These are phyloP conservation scores for Neoscelio sp. DNA, from an alignment of 2,888 invertebrate species.

Conservation along the genomic window DNA sequence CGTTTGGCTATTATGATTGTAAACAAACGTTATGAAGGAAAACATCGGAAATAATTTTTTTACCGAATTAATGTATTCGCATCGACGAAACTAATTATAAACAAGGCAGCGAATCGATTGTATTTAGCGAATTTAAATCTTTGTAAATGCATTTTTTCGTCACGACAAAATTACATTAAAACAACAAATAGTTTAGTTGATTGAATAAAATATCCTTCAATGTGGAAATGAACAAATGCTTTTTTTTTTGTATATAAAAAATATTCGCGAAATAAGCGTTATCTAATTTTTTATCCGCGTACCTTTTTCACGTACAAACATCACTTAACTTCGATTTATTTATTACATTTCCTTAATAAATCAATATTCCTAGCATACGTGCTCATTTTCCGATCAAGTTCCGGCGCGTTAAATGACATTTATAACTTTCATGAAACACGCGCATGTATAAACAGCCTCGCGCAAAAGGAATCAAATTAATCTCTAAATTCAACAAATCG, in stretches of 20 bases:
- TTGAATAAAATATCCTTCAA: constrained; percentile 11
- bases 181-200: constrained; percentile 2
- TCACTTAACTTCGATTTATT: constrained; percentile 34
- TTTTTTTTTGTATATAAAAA: constrained; percentile 4
- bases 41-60: too few relatives aligned
- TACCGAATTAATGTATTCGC: too few relatives aligned
- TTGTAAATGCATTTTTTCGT: constrained; percentile 40
- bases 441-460: neutral
- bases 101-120: neutral
- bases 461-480: neutral
- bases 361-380: neutral
- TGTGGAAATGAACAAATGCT: neutral
- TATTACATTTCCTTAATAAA: too few relatives aligned
- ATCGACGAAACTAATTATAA: constrained; percentile 30
- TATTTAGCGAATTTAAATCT: constrained; percentile 27
- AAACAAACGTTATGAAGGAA: too few relatives aligned
- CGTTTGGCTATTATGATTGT: too few relatives aligned
- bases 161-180: constrained; percentile 22
- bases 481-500: neutral
- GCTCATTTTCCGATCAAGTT: too few relatives aligned
- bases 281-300: constrained; percentile 8
- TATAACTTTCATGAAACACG: neutral
- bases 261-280: constrained; percentile 23
- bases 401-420: too few relatives aligned
- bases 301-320: constrained; percentile 17